Conservation (phyloP, 2,113 vertebrate species). For the Polypterus bichir region DNA sequence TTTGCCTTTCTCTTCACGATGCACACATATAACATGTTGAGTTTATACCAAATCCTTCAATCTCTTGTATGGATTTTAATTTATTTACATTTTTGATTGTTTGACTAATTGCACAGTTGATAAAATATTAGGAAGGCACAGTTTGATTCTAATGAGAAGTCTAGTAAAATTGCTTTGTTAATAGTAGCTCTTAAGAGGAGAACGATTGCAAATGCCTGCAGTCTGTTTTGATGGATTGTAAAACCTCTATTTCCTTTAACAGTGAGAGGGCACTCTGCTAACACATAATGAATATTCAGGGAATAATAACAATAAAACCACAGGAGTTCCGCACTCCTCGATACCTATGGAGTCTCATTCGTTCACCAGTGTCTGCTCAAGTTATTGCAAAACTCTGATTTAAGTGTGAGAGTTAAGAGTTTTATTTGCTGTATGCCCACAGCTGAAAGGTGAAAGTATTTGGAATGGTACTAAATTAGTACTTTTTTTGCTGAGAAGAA, state of each 20-base stretch:
- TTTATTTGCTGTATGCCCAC: background rate
- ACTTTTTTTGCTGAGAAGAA: no score
- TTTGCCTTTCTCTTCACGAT: no score
- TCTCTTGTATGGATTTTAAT: no score
- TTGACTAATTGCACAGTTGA: slow-evolving; percentile 40
- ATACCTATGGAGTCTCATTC: slow-evolving; percentile 20
- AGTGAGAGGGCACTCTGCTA: slow-evolving; percentile 36
- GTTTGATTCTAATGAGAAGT: slow-evolving; percentile 52
- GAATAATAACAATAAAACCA: slow-evolving; percentile 2
- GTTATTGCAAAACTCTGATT: background rate
- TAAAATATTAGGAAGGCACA: slow-evolving; percentile 32
- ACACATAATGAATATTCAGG: slow-evolving; percentile 18
- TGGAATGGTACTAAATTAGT: no score
- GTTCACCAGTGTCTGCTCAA: background rate
- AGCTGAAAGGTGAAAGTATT: no score
- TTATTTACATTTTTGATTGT: background rate
- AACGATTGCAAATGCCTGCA: slow-evolving; percentile 19
- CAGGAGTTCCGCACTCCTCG: background rate
- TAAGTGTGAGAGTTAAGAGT: background rate
- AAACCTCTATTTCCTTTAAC: slow-evolving; percentile 43
- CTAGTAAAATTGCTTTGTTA: slow-evolving; percentile 29
- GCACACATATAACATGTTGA: no score
- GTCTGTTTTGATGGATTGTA: slow-evolving; percentile 36
- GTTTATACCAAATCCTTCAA: no score
- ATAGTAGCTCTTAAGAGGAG: slow-evolving; percentile 11